A percentile compares a stretch with the other conserved stretches of the same genome.
These are phyloP conservation scores for Philypnodon macrostomus DNA, from an alignment of 2,797 vertebrate genomes.

Conservation along the genomic window DNA sequence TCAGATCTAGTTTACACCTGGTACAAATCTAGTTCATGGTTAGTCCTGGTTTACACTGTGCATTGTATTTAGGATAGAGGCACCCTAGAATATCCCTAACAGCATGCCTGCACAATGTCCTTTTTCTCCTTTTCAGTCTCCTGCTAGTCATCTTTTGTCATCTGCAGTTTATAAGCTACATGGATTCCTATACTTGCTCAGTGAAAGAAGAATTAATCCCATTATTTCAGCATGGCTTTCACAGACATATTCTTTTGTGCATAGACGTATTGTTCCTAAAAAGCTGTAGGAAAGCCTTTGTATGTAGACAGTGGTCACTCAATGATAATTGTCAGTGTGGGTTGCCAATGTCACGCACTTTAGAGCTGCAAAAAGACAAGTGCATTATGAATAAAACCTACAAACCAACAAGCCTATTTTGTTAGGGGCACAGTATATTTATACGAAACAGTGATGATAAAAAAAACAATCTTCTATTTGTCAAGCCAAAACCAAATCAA, in stretches of 20 bases:
- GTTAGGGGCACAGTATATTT: too few species aligned
- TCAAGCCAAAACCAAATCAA: too few species aligned
- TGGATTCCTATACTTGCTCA: conserved; percentile 37
- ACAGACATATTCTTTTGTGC: conserved; percentile 29
- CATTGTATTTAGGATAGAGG: too few species aligned
- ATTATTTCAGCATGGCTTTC: conserved; percentile 50
- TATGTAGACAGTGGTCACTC: conserved; percentile 27
- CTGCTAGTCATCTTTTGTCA: conserved; percentile 21
- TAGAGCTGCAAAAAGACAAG: conserved; percentile 16
- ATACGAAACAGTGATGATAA: too few species aligned
- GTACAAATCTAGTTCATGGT: too few species aligned
- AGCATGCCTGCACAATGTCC: too few species aligned
- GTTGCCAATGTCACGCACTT: neutral
- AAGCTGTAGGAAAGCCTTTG: conserved; percentile 23
- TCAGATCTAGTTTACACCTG: too few species aligned
- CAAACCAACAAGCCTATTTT: neutral
- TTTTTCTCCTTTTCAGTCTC: conserved; percentile 24
- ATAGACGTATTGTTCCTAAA: conserved; percentile 27
- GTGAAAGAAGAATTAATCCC: conserved; percentile 61
- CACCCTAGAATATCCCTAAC: too few species aligned
- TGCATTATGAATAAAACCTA: conserved; percentile 23
- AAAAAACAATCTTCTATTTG: too few species aligned
- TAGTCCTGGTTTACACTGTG: too few species aligned
- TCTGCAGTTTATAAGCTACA: conserved; percentile 35
- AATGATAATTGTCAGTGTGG: conserved; percentile 30